phyloP scores from a whole-genome alignment of 1,140 invertebrate genomes.

The Saxidomus purpurata region DNA sequence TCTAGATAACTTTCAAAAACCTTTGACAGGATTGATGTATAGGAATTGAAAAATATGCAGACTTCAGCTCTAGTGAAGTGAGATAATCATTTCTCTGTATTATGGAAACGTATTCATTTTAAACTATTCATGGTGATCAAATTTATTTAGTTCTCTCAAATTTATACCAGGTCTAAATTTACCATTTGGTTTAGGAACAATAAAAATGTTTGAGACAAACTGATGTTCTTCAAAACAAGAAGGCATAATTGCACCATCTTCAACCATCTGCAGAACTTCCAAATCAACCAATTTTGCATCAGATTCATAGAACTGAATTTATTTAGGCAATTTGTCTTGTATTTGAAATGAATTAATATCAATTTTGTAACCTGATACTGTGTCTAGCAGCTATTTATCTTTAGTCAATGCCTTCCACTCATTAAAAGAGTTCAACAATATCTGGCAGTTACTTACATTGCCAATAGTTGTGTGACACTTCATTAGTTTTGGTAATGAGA shows the following conservation, averaged over 20 bases:
- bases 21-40: constrained; percentile 9
- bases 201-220: not conserved
- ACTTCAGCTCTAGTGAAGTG: too few species aligned
- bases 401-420: constrained; percentile 18
- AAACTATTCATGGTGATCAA: too few species aligned
- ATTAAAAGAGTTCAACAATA: not conserved
- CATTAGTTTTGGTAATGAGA: not conserved
- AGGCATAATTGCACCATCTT: not conserved
- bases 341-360: not conserved
- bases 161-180: constrained; percentile 32
- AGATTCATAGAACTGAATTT: not conserved
- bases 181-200: constrained; percentile 61
- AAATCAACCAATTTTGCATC: not conserved
- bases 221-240: not conserved
- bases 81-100: too few species aligned
- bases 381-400: constrained; percentile 10
- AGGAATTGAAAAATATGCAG: too few species aligned
- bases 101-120: too few species aligned
- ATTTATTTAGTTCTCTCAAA: constrained; percentile 61
- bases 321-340: constrained; percentile 4
- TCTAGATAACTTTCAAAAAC: not conserved
- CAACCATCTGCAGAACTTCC: not conserved
- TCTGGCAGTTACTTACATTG: not conserved
- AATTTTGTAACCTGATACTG: constrained; percentile 26
- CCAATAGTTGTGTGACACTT: not conserved